Conservation (phyloP, 2,888 invertebrate species). For the Heliothis peltigera region DNA sequence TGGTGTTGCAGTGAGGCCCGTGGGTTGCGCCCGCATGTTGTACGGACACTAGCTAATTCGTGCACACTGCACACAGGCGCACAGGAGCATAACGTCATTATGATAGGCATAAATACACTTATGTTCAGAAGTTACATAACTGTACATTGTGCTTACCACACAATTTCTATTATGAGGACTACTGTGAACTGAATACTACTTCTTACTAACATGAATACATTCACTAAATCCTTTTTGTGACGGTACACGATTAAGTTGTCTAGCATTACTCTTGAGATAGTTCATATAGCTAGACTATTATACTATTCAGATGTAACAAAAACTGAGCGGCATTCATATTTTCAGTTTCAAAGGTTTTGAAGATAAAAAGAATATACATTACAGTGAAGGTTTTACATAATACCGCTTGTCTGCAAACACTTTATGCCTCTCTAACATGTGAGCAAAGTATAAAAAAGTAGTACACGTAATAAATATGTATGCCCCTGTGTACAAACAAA, state of each 20-base stretch:
- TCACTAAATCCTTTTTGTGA: neutral
- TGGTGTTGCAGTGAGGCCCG: constrained; percentile 10
- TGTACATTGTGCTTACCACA: constrained; percentile 3
- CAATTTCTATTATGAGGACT: neutral
- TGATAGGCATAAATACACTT: constrained; percentile 44
- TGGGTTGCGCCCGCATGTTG: constrained; percentile 26
- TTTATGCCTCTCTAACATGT: constrained; percentile 12
- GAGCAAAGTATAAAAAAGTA: constrained; percentile 35
- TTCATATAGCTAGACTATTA: neutral
- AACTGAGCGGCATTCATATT: neutral
- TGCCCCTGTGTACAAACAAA: constrained; percentile 45
- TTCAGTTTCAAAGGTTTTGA: neutral
- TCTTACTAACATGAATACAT: too few species aligned
- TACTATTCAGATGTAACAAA: neutral
- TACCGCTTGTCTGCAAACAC: constrained; percentile 5
- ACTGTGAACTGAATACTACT: neutral
- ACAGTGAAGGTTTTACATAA: constrained; percentile 7
- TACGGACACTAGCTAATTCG: constrained; percentile 32
- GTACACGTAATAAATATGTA: constrained; percentile 43
- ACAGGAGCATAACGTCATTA: constrained; percentile 32
- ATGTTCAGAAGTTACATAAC: constrained; percentile 28
- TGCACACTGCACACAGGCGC: constrained; percentile 22
- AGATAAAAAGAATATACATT: constrained; percentile 7
- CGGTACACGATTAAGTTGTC: neutral
- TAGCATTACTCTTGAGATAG: neutral